These are phyloP conservation scores for Chalcis sispes DNA, from an alignment of 2,888 invertebrate genomes.

Conservation along the genomic window DNA sequence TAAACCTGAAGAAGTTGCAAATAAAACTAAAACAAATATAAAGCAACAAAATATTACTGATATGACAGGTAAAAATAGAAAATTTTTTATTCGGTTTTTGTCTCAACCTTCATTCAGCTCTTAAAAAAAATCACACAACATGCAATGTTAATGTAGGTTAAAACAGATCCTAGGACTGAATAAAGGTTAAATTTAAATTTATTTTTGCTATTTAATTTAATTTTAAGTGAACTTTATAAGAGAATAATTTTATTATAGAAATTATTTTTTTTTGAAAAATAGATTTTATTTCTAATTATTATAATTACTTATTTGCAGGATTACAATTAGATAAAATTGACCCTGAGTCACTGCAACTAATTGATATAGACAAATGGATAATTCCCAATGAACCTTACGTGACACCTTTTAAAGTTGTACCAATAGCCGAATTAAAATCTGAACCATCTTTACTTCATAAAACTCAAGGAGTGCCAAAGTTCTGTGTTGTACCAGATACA, in stretches of 20 bases:
- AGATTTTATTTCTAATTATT: not conserved
- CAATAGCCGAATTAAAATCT: slow-evolving; percentile 70
- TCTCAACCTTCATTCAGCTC: not conserved
- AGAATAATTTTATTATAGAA: not conserved
- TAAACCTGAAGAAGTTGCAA: not conserved
- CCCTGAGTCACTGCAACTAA: not conserved
- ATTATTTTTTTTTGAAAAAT: slow-evolving; percentile 12
- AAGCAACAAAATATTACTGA: slow-evolving; percentile 6
- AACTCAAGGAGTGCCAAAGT: slow-evolving; percentile 71
- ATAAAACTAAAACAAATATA: slow-evolving; percentile 21
- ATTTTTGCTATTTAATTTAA: not conserved
- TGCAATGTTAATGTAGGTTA: too few species aligned
- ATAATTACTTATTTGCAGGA: slow-evolving; percentile 23
- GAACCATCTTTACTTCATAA: slow-evolving; percentile 70
- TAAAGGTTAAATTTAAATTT: too few species aligned
- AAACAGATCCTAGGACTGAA: too few species aligned
- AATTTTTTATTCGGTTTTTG: not conserved
- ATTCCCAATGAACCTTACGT: slow-evolving; percentile 56
- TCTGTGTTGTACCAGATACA: slow-evolving; percentile 70
- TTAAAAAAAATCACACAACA: too few species aligned
- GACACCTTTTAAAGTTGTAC: slow-evolving; percentile 68
- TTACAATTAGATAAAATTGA: not conserved
- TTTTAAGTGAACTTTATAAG: too few species aligned
- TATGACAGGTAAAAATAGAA: slow-evolving; percentile 17
- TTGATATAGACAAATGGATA: not conserved